Conservation (phyloP, 2,797 vertebrate genomes). For the Anniella stebbinsi region DNA sequence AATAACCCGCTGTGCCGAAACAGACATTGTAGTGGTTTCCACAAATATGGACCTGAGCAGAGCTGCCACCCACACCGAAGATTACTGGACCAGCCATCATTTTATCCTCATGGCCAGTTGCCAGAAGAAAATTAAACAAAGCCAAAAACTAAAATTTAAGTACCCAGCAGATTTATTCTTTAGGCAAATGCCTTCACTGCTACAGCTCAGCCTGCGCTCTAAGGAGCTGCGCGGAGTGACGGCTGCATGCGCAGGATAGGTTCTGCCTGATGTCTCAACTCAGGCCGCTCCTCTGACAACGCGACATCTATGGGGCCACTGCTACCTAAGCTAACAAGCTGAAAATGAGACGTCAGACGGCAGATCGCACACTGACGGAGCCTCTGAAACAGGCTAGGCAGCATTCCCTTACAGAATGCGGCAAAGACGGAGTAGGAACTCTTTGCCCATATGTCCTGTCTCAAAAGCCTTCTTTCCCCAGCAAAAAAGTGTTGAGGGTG, state of each 20-base stretch:
- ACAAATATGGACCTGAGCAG: neutral
- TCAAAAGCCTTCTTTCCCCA: no score
- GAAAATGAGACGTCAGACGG: neutral
- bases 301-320: neutral
- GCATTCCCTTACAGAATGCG: neutral
- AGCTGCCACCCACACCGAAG: constrained; percentile 16
- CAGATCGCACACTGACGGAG: neutral
- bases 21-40: neutral
- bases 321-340: neutral
- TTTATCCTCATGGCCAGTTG: neutral
- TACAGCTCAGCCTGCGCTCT: neutral
- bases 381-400: neutral
- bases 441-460: neutral
- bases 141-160: neutral
- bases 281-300: neutral
- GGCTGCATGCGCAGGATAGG: no score
- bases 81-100: neutral
- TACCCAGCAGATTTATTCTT: neutral
- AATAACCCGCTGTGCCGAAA: constrained; percentile 1
- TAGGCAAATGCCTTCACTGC: neutral
- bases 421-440: no score
- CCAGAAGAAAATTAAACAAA: neutral
- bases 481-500: no score
- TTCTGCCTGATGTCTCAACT: neutral
- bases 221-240: neutral